These are phyloP conservation scores for Pseudonaja textilis DNA, from an alignment of 2,113 vertebrate genomes.

Conservation along the genomic window DNA sequence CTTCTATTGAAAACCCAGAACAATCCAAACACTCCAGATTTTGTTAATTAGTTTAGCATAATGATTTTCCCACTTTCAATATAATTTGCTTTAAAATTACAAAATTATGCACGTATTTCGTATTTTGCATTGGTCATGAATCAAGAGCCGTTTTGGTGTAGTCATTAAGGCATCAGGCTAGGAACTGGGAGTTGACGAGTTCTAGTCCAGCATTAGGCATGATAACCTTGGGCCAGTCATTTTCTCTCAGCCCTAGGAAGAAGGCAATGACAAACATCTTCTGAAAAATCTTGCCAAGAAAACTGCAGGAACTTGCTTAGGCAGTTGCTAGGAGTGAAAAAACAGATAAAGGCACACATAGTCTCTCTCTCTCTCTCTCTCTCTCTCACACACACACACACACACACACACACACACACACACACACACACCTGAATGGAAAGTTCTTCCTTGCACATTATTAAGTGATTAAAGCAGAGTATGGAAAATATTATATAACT, in stretches of 20 bases:
- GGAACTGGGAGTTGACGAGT: neutral
- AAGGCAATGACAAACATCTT: neutral
- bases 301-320: neutral
- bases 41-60: too few species aligned
- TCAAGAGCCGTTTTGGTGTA: too few species aligned
- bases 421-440: neutral
- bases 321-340: neutral
- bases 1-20: too few species aligned
- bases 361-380: neutral
- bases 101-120: too few species aligned
- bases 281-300: neutral
- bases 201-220: neutral
- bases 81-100: too few species aligned
- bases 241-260: neutral
- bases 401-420: neutral
- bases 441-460: fast-evolving
- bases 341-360: neutral
- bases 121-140: too few species aligned
- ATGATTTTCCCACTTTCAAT: too few species aligned
- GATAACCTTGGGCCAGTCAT: neutral
- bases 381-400: too few species aligned
- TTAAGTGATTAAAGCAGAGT: neutral
- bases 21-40: too few species aligned
- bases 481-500: constrained; percentile 13
- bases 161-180: too few species aligned